Evolutionary conservation across 2,888 invertebrate species (phyloP), one percentile per base, ranked within the genome.

Genomic region (Caenorhabditis sp.): DNA sequence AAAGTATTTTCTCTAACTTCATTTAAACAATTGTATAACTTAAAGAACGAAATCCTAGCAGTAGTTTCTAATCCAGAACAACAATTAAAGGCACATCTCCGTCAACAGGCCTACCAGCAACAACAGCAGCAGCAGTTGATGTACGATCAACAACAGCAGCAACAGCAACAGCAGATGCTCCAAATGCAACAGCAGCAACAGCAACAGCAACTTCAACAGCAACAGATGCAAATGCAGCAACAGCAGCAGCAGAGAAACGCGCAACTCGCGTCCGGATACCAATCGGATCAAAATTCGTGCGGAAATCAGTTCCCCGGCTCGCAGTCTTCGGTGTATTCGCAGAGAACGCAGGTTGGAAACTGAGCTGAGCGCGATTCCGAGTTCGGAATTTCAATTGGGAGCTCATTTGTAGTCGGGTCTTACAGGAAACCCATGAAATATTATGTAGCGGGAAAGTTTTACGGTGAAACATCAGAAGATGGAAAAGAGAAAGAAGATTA

Each of bases 121-220:
- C 55, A 26, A 0, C 56, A 50, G 45, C 63, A 63, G 11, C 70
- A 70, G 27, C 59, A 62, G 20, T 17, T 24, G 0, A 13, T 55
- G 8, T 37, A 27, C 30, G 45, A 9, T 52, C 56, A 15, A 27
- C 71, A 41, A 27, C 50, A 43, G 46, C 43, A 22, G 48, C 71
- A 55, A 35, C 35, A 27, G 43, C 59, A n/a, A 11, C 50, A 13
- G 13, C 37, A 7, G 41, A 52, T n/a, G 59, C 56, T 17, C 35
- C 71, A 41, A 27, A 39, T 32, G 46, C 43, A 22, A 39, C 71
- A 55, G 43, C 35, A 27, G 43, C 59, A n/a, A 11, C 50, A 13
- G 13, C 37, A 7, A 11, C 37, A n/a, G n/a, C 45, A 7, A 24
- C 30, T 7, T 7, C 30, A 30, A 9, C 30, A 30, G 30, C 30